Percentiles rank a stretch among this genome's conserved stretches.
These are phyloP conservation scores for Tanytarsus gracilentus DNA, from an alignment of 2,888 invertebrate genomes.

Conservation along the genomic window DNA sequence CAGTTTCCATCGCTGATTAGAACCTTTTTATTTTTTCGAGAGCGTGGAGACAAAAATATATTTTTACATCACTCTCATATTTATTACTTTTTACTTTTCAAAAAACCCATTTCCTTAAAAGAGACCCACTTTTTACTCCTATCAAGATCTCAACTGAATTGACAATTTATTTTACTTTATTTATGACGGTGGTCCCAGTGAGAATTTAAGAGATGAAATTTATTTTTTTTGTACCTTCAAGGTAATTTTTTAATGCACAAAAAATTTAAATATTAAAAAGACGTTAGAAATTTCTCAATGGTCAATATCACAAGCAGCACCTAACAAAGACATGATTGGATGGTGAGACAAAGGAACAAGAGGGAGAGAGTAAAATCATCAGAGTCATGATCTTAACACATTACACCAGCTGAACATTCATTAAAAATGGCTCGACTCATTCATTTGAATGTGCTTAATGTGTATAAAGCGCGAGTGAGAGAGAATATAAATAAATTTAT, in stretches of 20 bases:
- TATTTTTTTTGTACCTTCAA: too few relatives aligned
- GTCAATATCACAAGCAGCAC: background rate
- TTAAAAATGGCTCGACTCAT: conserved; percentile 4
- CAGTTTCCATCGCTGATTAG: conserved; percentile 21
- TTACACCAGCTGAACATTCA: conserved; percentile 10
- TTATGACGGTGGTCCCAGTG: too few relatives aligned
- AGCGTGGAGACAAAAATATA: background rate
- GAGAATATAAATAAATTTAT: conserved; percentile 3
- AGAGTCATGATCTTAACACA: conserved; percentile 9
- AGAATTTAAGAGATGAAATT: too few relatives aligned
- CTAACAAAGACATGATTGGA: background rate
- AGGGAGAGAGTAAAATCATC: conserved; percentile 1
- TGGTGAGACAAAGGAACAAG: background rate
- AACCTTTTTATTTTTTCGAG: background rate
- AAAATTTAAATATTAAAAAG: too few relatives aligned
- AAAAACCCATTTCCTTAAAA: conserved; percentile 18
- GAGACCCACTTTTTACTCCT: background rate
- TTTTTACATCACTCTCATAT: background rate
- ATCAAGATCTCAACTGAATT: conserved; percentile 6
- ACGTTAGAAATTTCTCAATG: too few relatives aligned
- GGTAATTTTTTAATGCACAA: too few relatives aligned
- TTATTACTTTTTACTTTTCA: background rate
- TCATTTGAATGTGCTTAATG: too few relatives aligned
- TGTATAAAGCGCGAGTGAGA: background rate
- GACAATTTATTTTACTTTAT: conserved; percentile 5